Evolutionary conservation across 2,797 vertebrate species (phyloP).

Genomic region (Molothrus aeneus): DNA sequence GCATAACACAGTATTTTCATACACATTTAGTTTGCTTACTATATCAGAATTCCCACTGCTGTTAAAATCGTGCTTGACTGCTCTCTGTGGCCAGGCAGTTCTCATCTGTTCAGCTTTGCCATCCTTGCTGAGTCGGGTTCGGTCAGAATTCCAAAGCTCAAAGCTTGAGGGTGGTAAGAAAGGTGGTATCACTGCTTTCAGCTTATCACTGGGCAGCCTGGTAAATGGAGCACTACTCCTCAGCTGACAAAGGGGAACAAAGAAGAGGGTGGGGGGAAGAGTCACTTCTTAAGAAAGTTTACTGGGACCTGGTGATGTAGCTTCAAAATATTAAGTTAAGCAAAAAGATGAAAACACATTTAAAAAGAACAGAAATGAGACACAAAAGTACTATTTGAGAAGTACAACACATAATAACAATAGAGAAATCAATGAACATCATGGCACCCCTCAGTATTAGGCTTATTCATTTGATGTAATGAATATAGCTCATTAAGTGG

Average conservation of each 20-base stretch:
- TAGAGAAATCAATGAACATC: not conserved
- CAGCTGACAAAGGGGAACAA: constrained; percentile 75
- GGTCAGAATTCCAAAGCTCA: constrained; percentile 93
- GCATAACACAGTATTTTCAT: not conserved
- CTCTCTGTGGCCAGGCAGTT: constrained; percentile 85
- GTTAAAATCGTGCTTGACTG: constrained; percentile 79
- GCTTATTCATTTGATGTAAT: not conserved
- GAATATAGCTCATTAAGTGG: not conserved
- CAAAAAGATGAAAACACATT: not conserved
- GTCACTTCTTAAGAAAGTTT: not conserved
- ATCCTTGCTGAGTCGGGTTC: constrained; percentile 81
- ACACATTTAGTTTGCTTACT: constrained; percentile 75
- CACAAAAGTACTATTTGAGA: not conserved
- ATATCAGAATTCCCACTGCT: constrained; percentile 87
- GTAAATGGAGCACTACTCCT: constrained; percentile 91
- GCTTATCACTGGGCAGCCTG: constrained; percentile 91
- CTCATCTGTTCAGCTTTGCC: constrained; percentile 84
- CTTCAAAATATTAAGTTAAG: not conserved
- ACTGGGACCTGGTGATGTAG: not conserved
- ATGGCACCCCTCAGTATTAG: not conserved
- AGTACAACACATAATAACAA: not conserved
- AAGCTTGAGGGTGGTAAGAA: constrained; percentile 96
- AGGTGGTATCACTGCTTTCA: constrained; percentile 97
- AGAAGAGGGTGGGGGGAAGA: not conserved
- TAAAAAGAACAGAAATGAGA: not conserved